Evolutionary conservation across 1,140 invertebrate genomes (phyloP).

Genomic region (Calycopis cecrops): DNA sequence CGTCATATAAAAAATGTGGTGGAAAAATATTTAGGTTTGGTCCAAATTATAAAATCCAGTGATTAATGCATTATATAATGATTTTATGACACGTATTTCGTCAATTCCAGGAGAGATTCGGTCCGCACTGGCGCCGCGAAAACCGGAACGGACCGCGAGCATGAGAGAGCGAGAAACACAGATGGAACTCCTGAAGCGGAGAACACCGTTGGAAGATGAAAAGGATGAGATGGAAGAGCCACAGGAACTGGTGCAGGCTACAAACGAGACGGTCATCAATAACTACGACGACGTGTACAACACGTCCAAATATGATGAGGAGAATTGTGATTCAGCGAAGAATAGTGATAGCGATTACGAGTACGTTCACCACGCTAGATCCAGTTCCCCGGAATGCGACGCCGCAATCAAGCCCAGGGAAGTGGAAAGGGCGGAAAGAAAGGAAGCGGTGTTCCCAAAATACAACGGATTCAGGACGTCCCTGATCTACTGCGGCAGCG

Average conservation of each 20-base stretch:
- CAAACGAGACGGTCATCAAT: slow-evolving; percentile 61
- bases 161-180: slow-evolving; percentile 84
- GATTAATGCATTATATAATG: neutral
- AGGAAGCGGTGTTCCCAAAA: slow-evolving; percentile 52
- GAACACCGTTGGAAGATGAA: slow-evolving; percentile 67
- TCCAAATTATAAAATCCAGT: no score
- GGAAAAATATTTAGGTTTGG: no score
- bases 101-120: slow-evolving; percentile 81
- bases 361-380: slow-evolving; percentile 76
- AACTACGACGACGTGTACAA: slow-evolving; percentile 72
- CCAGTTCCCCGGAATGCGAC: slow-evolving; percentile 80
- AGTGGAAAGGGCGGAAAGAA: slow-evolving; percentile 43
- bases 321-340: slow-evolving; percentile 63
- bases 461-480: slow-evolving; percentile 75
- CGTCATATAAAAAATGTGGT: no score
- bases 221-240: slow-evolving; percentile 63
- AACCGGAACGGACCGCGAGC: slow-evolving; percentile 88
- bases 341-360: slow-evolving; percentile 79
- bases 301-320: slow-evolving; percentile 64
- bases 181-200: slow-evolving; percentile 75
- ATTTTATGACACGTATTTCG: neutral
- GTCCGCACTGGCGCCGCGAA: slow-evolving; percentile 83
- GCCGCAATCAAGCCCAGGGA: slow-evolving; percentile 64
- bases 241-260: slow-evolving; percentile 58
- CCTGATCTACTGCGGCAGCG: slow-evolving; percentile 86